These are phyloP conservation scores for Alaudala cheleensis DNA, from an alignment of 2,113 vertebrate genomes.

Conservation along the genomic window DNA sequence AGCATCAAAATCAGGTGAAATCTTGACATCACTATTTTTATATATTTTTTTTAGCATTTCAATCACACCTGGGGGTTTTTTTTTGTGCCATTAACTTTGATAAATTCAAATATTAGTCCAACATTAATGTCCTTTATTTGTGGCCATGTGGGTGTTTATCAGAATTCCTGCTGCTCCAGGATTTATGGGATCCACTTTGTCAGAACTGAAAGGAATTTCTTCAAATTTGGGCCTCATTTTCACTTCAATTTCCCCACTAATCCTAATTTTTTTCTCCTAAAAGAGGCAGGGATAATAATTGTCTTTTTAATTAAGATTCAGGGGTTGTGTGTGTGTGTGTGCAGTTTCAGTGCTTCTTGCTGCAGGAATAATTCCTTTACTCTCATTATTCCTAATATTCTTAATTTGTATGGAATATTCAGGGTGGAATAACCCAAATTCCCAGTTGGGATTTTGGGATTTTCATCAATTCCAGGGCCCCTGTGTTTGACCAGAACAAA, in stretches of 20 bases:
- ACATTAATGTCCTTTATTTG: neutral
- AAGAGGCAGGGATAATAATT: neutral
- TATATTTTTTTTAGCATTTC: neutral
- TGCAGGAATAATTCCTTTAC: neutral
- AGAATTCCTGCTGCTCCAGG: neutral
- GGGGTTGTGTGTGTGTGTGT: neutral
- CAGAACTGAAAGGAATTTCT: neutral
- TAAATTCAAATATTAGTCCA: neutral
- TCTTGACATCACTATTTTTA: neutral
- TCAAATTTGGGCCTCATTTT: neutral
- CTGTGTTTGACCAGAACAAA: neutral
- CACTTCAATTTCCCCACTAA: neutral
- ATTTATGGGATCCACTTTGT: neutral
- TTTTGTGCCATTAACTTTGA: neutral
- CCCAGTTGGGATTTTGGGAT: neutral
- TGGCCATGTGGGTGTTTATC: neutral
- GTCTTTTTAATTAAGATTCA: neutral
- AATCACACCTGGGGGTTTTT: neutral
- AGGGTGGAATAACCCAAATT: neutral
- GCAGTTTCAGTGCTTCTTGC: neutral
- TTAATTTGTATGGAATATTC: neutral
- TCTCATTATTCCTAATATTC: neutral
- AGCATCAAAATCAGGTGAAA: constrained; percentile 7
- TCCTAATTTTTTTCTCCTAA: neutral
- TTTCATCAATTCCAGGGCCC: neutral